Percentiles rank a stretch among this genome's conserved stretches.
Evolutionary conservation across 2,113 vertebrate genomes (phyloP).

Genomic region (Peucedramus taeniatus): DNA sequence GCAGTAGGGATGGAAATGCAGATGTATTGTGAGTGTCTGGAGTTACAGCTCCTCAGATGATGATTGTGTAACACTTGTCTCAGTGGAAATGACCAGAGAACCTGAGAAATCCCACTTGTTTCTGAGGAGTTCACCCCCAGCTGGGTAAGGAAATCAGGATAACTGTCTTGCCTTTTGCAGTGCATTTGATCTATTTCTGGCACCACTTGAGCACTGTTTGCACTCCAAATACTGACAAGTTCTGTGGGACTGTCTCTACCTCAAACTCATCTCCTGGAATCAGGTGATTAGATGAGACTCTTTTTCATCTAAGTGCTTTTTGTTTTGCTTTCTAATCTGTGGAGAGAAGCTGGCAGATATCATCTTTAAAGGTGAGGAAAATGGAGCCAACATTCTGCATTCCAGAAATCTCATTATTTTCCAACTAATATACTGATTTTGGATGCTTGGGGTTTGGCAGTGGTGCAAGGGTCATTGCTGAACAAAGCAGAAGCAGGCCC

Average conservation of each 20-base stretch:
- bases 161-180: neutral
- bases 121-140: neutral
- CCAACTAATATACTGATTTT: neutral
- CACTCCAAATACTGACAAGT: neutral
- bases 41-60: neutral
- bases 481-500: conserved; percentile 15
- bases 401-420: conserved; percentile 49
- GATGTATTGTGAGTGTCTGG: neutral
- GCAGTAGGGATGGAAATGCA: neutral
- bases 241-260: neutral
- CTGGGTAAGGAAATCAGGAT: neutral
- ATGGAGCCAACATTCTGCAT: neutral
- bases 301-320: conserved; percentile 38
- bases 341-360: neutral
- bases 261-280: neutral
- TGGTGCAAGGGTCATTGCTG: neutral
- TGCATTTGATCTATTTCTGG: neutral
- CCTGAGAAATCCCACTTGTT: neutral
- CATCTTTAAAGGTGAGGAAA: conserved; percentile 11
- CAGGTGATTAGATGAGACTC: neutral
- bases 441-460: neutral
- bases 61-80: neutral
- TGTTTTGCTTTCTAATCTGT: neutral
- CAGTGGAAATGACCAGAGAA: neutral
- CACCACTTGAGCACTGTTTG: neutral